These are phyloP conservation scores for Dinoponera quadriceps DNA, from an alignment of 1,140 invertebrate genomes.

Conservation along the genomic window DNA sequence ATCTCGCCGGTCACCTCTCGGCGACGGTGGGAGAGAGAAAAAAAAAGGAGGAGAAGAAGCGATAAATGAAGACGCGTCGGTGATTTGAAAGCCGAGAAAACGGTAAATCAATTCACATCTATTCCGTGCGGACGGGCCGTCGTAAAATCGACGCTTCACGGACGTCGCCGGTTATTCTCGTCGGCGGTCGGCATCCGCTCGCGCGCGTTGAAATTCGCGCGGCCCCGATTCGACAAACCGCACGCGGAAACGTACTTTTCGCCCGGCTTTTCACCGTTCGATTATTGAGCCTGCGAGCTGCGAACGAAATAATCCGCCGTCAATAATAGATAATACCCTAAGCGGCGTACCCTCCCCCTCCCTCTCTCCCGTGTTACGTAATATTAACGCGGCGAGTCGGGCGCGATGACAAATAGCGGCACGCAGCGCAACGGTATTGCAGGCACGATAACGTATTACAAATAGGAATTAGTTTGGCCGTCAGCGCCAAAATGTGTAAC, in stretches of 20 bases:
- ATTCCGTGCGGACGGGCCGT: constrained; percentile 15
- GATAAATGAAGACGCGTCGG: constrained; percentile 44
- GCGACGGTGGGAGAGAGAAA: constrained; percentile 7
- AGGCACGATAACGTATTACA: constrained; percentile 50
- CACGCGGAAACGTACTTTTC: no score
- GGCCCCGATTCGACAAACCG: neutral
- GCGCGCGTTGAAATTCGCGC: neutral
- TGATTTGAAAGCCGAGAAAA: constrained; percentile 56
- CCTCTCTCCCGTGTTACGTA: constrained; percentile 16
- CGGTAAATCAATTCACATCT: constrained; percentile 61
- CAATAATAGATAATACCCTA: constrained; percentile 9
- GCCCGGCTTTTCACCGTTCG: neutral
- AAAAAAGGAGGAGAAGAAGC: constrained; percentile 26
- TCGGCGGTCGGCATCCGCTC: no score
- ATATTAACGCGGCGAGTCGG: constrained; percentile 34
- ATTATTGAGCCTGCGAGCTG: neutral
- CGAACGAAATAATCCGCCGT: constrained; percentile 11
- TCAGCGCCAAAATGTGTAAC: constrained; percentile 53
- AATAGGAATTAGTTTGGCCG: constrained; percentile 50
- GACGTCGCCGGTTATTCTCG: no score
- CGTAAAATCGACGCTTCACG: constrained; percentile 24
- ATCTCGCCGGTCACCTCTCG: constrained; percentile 19
- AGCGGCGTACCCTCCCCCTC: no score
- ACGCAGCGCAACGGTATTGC: constrained; percentile 9
- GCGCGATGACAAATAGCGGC: constrained; percentile 44